These are phyloP conservation scores for Turritopsis rubra DNA, from an alignment of 30 jellyfish, hydroid and myxozoan species.

Conservation along the genomic window DNA sequence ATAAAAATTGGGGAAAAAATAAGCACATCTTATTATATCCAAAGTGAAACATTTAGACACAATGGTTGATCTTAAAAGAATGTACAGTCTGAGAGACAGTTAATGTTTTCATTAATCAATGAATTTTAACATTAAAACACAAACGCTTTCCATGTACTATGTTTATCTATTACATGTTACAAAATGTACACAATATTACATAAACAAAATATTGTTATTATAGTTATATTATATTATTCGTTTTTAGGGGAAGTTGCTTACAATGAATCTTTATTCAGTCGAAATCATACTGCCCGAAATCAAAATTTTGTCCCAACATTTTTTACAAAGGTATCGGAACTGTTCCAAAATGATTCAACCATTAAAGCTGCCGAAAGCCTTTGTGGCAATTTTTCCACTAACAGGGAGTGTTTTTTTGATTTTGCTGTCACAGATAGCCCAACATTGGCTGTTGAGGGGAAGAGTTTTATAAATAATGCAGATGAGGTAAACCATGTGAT, in stretches of 20 bases:
- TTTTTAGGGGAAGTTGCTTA: conserved; percentile 56
- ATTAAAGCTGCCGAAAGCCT: conserved; percentile 11
- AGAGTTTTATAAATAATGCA: conserved; percentile 10
- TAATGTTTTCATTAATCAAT: too few species aligned
- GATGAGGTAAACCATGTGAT: conserved; percentile 25
- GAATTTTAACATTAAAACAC: too few species aligned
- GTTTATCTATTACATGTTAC: too few species aligned
- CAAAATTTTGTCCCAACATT: conserved; percentile 49
- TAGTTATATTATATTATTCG: not conserved
- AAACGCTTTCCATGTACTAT: too few species aligned
- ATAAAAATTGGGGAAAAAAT: too few species aligned
- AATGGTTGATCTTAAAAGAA: too few species aligned
- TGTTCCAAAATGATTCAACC: conserved; percentile 42
- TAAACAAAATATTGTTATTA: not conserved
- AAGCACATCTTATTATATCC: too few species aligned
- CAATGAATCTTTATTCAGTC: conserved; percentile 41
- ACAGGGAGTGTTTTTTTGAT: conserved; percentile 47
- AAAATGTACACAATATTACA: not conserved
- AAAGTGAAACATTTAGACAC: too few species aligned
- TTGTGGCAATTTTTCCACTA: conserved; percentile 36
- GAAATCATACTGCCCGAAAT: conserved; percentile 23
- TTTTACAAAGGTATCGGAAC: conserved; percentile 21
- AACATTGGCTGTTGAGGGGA: conserved; percentile 32
- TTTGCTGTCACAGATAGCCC: conserved; percentile 38
- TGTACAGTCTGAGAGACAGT: too few species aligned